phyloP scores from a whole-genome alignment of 2,797 vertebrate species.

The Micrastur ruficollis region DNA sequence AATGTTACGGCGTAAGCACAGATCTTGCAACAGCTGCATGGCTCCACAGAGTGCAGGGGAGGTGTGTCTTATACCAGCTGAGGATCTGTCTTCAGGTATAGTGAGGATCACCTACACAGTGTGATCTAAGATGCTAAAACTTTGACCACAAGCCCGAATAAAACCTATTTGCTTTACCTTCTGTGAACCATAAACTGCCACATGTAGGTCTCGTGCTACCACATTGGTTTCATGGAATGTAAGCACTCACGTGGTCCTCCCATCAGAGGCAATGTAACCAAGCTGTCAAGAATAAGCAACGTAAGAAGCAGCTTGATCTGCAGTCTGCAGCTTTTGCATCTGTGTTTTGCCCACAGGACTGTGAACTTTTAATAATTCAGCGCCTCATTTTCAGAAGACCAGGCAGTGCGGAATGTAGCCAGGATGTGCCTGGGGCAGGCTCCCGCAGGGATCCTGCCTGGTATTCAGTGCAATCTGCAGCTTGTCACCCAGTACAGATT shows the following conservation, averaged over 20 bases:
- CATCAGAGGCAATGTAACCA: not conserved
- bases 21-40: not conserved
- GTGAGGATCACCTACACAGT: not conserved
- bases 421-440: not conserved
- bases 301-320: not conserved
- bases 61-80: not conserved
- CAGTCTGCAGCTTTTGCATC: not conserved
- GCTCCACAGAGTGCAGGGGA: not conserved
- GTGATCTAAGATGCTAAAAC: not conserved
- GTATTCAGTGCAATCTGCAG: not conserved
- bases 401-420: not conserved
- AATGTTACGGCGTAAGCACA: not conserved
- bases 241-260: rapidly evolving
- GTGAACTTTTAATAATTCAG: not conserved
- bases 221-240: not conserved
- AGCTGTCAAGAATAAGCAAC: not conserved
- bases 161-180: not conserved
- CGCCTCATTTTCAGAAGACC: not conserved
- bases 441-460: not conserved
- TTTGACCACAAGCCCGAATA: not conserved
- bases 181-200: not conserved
- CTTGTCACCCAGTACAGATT: not conserved
- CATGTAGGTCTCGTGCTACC: rapidly evolving
- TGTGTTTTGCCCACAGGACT: not conserved
- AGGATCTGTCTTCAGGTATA: not conserved